phyloP scores from a whole-genome alignment of 2,888 invertebrate genomes.

The Apodemia duryi region DNA sequence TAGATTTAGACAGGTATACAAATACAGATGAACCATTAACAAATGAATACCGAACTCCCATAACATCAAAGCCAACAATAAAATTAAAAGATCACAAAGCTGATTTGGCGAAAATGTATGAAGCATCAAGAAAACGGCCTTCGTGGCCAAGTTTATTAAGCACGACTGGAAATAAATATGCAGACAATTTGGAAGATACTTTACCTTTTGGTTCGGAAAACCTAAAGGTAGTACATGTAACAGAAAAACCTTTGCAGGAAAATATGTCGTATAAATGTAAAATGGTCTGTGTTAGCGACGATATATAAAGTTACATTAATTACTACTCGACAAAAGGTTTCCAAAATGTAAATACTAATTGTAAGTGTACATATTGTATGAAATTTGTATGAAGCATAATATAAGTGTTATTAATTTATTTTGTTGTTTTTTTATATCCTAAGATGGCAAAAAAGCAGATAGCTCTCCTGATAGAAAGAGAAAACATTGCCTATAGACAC shows the following conservation, averaged over 20 bases:
- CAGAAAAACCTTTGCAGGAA: constrained; percentile 43
- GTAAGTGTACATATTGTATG: not conserved
- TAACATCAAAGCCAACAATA: not conserved
- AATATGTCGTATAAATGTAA: constrained; percentile 59
- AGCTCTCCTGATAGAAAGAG: no score
- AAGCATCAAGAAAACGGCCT: not conserved
- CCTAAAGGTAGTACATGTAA: constrained; percentile 8
- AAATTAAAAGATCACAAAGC: not conserved
- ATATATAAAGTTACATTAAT: constrained; percentile 21
- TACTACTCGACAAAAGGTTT: not conserved
- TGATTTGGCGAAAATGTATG: not conserved
- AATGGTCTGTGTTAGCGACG: constrained; percentile 56
- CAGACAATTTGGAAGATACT: not conserved
- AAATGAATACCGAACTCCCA: not conserved
- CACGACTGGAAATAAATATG: not conserved
- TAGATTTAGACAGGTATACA: not conserved
- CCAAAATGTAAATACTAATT: not conserved
- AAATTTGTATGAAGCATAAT: not conserved
- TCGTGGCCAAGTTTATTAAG: not conserved
- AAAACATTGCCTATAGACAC: no score
- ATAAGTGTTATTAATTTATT: no score
- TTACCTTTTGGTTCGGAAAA: constrained; percentile 8
- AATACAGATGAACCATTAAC: not conserved
- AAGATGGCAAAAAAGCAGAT: no score
- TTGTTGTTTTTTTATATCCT: no score